Conservation (phyloP, 1,140 invertebrate species). For the Coptotermes formosanus region DNA sequence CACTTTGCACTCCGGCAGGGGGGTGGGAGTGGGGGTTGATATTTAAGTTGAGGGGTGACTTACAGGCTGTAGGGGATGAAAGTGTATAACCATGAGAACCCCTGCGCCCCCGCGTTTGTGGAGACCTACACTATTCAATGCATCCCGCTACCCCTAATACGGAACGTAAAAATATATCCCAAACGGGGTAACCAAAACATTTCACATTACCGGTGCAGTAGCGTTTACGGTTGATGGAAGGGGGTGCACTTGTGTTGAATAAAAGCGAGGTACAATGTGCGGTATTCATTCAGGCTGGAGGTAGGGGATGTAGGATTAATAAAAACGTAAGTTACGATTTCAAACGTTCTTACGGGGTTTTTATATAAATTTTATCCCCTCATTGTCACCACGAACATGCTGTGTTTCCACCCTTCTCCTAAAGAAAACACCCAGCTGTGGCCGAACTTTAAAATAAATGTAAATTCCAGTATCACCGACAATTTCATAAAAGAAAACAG, state of each 20-base stretch:
- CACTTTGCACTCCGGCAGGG: background rate
- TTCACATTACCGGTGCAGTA: background rate
- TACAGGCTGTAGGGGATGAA: background rate
- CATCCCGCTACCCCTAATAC: background rate
- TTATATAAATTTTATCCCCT: background rate
- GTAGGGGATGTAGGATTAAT: background rate
- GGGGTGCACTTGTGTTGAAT: background rate
- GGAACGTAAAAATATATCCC: background rate
- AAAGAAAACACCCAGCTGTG: background rate
- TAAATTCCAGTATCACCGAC: constrained; percentile 1
- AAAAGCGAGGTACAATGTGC: background rate
- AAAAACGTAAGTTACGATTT: constrained; percentile 15
- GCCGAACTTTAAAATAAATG: background rate
- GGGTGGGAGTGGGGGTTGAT: background rate
- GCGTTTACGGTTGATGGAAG: background rate
- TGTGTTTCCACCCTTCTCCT: background rate
- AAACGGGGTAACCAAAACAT: constrained; percentile 4
- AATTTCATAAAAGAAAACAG: constrained; percentile 11
- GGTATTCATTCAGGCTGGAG: background rate
- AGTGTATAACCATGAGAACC: background rate
- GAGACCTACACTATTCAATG: background rate
- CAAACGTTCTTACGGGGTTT: background rate
- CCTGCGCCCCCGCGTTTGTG: background rate
- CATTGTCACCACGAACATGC: background rate
- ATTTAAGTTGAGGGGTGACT: constrained; percentile 1